Evolutionary conservation across 2,113 vertebrate genomes (phyloP).

Genomic region (Patagioenas fasciata): DNA sequence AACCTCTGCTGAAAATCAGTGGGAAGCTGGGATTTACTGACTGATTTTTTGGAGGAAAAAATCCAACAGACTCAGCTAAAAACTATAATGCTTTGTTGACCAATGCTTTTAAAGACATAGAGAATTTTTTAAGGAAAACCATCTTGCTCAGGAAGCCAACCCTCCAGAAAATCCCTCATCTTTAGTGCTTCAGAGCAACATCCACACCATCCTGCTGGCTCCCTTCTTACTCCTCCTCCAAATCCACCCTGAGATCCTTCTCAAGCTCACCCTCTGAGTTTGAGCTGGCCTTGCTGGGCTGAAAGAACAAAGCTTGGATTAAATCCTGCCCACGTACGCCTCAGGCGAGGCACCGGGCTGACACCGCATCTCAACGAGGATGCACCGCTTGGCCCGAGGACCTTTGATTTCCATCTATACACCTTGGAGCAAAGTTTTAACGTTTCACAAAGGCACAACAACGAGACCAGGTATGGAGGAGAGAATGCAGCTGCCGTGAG

Average conservation of each 20-base stretch:
- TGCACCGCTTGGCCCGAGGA: background rate
- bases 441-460: background rate
- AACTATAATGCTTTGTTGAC: background rate
- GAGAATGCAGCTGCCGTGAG: background rate
- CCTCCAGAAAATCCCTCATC: conserved; percentile 7
- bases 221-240: background rate
- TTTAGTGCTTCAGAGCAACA: background rate
- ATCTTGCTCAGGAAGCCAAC: background rate
- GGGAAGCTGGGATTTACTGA: background rate
- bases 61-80: background rate
- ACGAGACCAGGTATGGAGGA: background rate
- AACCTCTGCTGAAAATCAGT: background rate
- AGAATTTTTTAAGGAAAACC: background rate
- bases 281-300: background rate
- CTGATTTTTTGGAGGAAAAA: background rate
- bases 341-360: background rate
- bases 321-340: background rate
- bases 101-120: background rate
- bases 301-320: background rate
- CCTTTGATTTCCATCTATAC: background rate
- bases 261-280: background rate
- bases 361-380: background rate
- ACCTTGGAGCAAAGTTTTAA: background rate
- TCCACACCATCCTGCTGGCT: background rate
- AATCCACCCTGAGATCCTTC: background rate